Base-by-base conservation (phyloP, 2,113 vertebrate genomes). In the Hippoglossus stenolepis region DNA sequence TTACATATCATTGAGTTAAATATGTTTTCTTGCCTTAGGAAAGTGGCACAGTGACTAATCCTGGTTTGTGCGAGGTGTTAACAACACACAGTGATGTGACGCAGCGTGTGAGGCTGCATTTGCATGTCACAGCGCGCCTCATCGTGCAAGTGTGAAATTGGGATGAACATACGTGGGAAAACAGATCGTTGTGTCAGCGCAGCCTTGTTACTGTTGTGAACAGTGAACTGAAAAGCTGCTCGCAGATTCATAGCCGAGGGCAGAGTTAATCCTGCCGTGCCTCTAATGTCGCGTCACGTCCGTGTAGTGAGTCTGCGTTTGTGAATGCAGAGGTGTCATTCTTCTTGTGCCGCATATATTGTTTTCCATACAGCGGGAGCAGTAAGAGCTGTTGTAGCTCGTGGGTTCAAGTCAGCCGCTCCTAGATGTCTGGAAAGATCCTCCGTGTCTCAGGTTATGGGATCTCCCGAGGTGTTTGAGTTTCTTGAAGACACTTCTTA, bases 121-220 rank as follows among this genome's bases (percentile, higher is more conserved):
- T 77, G 66, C n/a, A 13, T 59, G 62, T 54, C 65, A 9, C 73
- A 73, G 64, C 70, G 8, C 45, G 64, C 47, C 58, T 76, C 66
- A 70, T 85, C 65, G 51, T 43, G 24, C 65, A 77, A 70, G 76
- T 78, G 84, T 83, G 83, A 86, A 85, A 87, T 66, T 85, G 67
- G n/a, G 40, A 45, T 47, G 61, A 64, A 6, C 10, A 6, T 31
- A 62, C 45, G 75, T 68, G 75, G 76, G 64, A 60, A 64, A 79
- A 61, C 35, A 38, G 58, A 73, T 72, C 54, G 10, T 13, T 61
- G 43, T 2, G 17, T 31, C 31, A 54, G 62, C 54, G 63, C 15
- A 53, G 68, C 23, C 43, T 24, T 38, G 43, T 63, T 64, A 26
- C 57, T 58, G 66, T 61, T 0, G 58, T 61, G 45, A 65, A 62